Evolutionary conservation across 1,140 invertebrate species (phyloP).

Genomic region (Calliphora vicina): DNA sequence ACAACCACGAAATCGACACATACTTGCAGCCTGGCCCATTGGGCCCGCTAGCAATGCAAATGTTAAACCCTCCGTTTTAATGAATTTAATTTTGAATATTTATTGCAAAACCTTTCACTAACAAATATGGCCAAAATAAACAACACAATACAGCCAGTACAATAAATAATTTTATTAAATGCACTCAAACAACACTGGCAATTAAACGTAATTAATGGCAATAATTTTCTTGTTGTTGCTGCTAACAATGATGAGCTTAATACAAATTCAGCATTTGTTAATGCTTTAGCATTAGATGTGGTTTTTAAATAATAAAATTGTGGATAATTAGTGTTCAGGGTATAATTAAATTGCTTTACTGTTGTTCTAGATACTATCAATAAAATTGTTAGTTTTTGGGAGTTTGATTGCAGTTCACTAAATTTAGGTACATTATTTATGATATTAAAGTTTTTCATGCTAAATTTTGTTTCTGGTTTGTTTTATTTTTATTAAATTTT

Average conservation of each 20-base stretch:
- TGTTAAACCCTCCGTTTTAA: constrained; percentile 63
- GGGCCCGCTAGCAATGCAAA: constrained; percentile 65
- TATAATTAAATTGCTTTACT: constrained; percentile 32
- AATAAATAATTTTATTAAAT: constrained; percentile 10
- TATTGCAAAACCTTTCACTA: not conserved
- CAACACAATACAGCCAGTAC: not conserved
- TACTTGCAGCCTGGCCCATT: constrained; percentile 73
- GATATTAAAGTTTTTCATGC: not conserved
- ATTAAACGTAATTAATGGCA: not conserved
- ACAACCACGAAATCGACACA: constrained; percentile 72
- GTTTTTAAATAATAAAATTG: not conserved
- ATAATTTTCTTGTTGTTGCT: not conserved
- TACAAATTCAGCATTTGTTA: constrained; percentile 40
- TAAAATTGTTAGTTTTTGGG: constrained; percentile 21
- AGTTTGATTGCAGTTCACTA: not conserved
- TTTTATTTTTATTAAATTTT: not conserved
- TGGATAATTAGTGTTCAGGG: constrained; percentile 8
- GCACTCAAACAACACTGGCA: not conserved
- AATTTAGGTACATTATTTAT: not conserved
- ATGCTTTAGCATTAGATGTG: constrained; percentile 37
- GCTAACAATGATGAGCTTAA: too few relatives aligned
- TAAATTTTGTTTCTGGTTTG: not conserved
- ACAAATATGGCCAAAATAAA: not conserved
- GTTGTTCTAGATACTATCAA: not conserved
- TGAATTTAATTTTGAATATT: constrained; percentile 59